A percentile compares a stretch with the other conserved stretches of the same genome.
Evolutionary conservation across 23 tunicate species (phyloP).

Genomic region (Trididemnum miniatum): DNA sequence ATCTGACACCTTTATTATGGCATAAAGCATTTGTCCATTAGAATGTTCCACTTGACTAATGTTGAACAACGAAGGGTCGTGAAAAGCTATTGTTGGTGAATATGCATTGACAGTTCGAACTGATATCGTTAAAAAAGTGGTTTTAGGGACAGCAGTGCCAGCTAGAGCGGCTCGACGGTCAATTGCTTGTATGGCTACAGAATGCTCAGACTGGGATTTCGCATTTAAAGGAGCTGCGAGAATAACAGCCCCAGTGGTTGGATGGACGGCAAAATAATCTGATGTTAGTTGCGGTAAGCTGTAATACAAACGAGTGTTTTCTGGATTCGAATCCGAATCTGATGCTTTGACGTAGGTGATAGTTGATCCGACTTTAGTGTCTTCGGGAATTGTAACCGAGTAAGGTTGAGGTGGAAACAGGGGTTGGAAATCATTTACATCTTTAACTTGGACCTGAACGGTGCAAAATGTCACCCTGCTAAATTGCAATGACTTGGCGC

Average conservation of each 20-base stretch:
- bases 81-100: constrained; percentile 34
- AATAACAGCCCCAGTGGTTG: constrained; percentile 54
- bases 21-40: background rate
- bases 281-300: constrained; percentile 31
- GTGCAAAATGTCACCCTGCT: constrained; percentile 35
- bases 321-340: constrained; percentile 55
- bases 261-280: constrained; percentile 65
- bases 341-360: constrained; percentile 41
- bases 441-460: constrained; percentile 41
- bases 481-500: constrained; percentile 31
- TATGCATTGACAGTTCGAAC: constrained; percentile 42
- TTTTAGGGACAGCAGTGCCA: constrained; percentile 43
- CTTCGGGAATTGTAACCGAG: constrained; percentile 40
- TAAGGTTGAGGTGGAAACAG: constrained; percentile 50
- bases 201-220: constrained; percentile 43
- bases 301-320: constrained; percentile 56
- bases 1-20: constrained; percentile 39
- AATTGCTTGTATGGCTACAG: constrained; percentile 32
- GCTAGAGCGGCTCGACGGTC: constrained; percentile 58
- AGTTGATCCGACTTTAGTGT: constrained; percentile 52
- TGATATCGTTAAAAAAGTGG: constrained; percentile 42
- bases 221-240: constrained; percentile 40
- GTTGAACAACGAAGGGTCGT: background rate
- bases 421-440: constrained; percentile 59
- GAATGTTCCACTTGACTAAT: background rate